phyloP scores from a whole-genome alignment of 2,113 vertebrate species.

The Mixornis gularis region DNA sequence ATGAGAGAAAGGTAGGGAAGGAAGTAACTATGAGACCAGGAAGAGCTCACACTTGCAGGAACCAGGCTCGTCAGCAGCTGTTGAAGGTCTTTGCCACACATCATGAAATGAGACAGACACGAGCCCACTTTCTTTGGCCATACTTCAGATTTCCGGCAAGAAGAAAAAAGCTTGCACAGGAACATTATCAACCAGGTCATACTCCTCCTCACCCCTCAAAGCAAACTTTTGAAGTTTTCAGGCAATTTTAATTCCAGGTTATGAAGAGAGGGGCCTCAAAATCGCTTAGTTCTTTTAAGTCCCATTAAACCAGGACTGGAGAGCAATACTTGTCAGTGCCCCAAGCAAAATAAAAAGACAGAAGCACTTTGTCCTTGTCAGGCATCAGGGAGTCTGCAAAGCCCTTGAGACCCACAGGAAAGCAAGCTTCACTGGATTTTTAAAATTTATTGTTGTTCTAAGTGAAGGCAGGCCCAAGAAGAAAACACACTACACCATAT shows the following conservation, averaged over 20 bases:
- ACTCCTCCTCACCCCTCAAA: background rate
- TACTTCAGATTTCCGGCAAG: background rate
- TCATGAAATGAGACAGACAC: background rate
- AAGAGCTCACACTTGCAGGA: background rate
- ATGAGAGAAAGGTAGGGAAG: background rate
- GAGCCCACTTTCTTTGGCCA: background rate
- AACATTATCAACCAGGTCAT: background rate
- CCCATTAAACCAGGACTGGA: background rate
- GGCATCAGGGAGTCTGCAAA: background rate
- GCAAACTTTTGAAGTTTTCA: background rate
- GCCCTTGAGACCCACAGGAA: background rate
- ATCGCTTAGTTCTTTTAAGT: background rate
- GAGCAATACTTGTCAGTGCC: background rate
- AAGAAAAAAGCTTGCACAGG: background rate
- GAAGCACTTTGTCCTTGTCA: background rate
- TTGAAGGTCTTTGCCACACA: background rate
- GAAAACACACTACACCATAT: background rate
- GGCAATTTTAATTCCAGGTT: background rate
- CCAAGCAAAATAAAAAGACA: background rate
- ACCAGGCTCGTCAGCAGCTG: background rate
- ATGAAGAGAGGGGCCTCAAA: background rate
- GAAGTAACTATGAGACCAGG: background rate
- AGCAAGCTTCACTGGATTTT: background rate
- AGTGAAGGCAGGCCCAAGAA: background rate
- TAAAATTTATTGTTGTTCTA: background rate